Evolutionary conservation across 2,888 invertebrate species (phyloP).

Genomic region (Dynastes hyllus): DNA sequence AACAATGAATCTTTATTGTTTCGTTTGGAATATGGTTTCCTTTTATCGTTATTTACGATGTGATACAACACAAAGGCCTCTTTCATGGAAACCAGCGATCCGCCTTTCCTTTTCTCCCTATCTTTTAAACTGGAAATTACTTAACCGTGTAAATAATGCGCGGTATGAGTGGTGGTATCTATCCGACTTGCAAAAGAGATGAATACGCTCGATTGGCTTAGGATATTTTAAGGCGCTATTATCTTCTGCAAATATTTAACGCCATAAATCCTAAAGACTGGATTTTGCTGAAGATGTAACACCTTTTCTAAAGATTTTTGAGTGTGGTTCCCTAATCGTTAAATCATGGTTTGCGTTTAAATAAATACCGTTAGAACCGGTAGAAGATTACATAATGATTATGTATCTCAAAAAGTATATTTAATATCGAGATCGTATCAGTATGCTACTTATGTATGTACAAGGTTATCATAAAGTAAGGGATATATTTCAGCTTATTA

Average conservation of each 20-base stretch:
- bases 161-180: conserved; percentile 43
- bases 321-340: neutral
- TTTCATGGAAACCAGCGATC: conserved; percentile 39
- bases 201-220: conserved; percentile 30
- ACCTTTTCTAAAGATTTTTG: neutral
- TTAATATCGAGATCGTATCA: too few species aligned
- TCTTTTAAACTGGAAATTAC: conserved; percentile 46
- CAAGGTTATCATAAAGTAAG: too few species aligned
- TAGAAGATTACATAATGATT: too few species aligned
- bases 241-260: conserved; percentile 21
- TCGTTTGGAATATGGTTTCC: conserved; percentile 49
- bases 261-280: neutral
- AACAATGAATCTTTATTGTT: conserved; percentile 54
- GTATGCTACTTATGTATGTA: too few species aligned
- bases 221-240: conserved; percentile 4
- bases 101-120: conserved; percentile 34
- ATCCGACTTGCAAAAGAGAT: conserved; percentile 27
- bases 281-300: neutral
- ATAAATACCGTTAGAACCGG: too few species aligned
- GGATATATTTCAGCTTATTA: too few species aligned
- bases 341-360: too few species aligned
- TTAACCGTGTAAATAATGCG: conserved; percentile 40
- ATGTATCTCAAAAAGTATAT: too few species aligned
- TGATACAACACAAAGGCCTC: conserved; percentile 46
- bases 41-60: conserved; percentile 50